phyloP scores from a whole-genome alignment of 2,888 invertebrate species.

The Parnassius smintheus region DNA sequence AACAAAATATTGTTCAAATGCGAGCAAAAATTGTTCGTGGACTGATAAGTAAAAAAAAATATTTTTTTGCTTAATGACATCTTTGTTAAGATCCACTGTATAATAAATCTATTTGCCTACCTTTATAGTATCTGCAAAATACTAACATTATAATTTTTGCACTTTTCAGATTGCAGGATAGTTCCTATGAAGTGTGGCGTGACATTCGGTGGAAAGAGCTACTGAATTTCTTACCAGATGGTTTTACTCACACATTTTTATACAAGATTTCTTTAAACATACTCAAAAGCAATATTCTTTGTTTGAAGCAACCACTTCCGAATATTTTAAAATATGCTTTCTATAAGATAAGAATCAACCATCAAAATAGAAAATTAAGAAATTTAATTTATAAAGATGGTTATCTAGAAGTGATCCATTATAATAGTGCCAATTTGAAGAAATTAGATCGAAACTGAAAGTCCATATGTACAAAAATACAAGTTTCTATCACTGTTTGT shows the following conservation, averaged over 20 bases:
- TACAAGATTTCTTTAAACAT: constrained; percentile 38
- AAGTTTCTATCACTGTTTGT: no score
- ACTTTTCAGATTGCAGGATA: constrained; percentile 49
- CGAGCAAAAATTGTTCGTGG: no score
- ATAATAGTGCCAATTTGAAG: constrained; percentile 22
- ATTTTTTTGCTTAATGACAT: not conserved
- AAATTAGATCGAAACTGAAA: no score
- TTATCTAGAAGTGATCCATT: constrained; percentile 40
- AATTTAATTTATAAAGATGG: constrained; percentile 48
- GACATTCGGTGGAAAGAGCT: constrained; percentile 67
- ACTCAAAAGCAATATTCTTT: constrained; percentile 36
- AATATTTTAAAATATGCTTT: constrained; percentile 46
- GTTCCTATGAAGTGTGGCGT: constrained; percentile 57
- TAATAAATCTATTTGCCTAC: not conserved
- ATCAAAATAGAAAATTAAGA: constrained; percentile 48
- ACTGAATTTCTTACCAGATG: constrained; percentile 53
- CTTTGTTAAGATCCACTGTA: not conserved
- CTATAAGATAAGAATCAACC: constrained; percentile 30
- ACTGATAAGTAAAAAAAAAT: no score
- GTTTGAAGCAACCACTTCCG: constrained; percentile 44
- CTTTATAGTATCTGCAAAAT: not conserved
- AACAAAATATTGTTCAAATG: no score
- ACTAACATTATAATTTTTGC: not conserved
- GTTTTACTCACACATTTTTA: constrained; percentile 54
- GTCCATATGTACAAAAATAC: no score